These are phyloP conservation scores for Agelaius tricolor DNA, from an alignment of 2,113 vertebrate species.

Conservation along the genomic window DNA sequence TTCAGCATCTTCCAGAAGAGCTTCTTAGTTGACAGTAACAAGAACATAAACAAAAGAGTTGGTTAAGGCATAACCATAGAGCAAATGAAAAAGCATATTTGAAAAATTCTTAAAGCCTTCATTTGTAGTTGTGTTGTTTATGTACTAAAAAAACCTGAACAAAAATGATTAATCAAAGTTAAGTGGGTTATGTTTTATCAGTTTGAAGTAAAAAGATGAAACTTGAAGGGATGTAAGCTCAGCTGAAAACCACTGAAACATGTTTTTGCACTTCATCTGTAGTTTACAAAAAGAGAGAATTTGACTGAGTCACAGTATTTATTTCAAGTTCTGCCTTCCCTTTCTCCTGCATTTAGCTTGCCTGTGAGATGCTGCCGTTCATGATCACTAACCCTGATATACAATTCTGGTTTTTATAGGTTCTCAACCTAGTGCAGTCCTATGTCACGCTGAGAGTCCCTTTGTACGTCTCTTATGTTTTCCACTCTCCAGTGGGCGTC, in stretches of 20 bases:
- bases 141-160: neutral
- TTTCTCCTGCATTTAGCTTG: neutral
- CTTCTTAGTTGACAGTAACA: neutral
- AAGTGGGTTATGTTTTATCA: neutral
- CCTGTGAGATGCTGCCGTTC: neutral
- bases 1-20: neutral
- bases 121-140: neutral
- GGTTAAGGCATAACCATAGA: neutral
- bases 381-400: neutral
- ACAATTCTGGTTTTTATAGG: constrained; percentile 68
- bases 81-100: neutral
- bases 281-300: neutral
- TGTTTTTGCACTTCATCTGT: neutral
- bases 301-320: neutral
- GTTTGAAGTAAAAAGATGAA: neutral
- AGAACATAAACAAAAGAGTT: neutral
- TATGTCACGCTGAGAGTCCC: constrained; percentile 93
- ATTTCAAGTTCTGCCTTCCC: neutral
- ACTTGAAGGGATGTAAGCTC: neutral
- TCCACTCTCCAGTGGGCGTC: constrained; percentile 86
- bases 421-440: constrained; percentile 93
- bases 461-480: constrained; percentile 91
- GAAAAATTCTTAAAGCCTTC: neutral
- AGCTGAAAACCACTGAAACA: neutral
- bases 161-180: neutral